A percentile compares a stretch with the other conserved stretches of the same genome.
Evolutionary conservation across 2,113 vertebrate species (phyloP).

Genomic region (Triplophysa siluroides): DNA sequence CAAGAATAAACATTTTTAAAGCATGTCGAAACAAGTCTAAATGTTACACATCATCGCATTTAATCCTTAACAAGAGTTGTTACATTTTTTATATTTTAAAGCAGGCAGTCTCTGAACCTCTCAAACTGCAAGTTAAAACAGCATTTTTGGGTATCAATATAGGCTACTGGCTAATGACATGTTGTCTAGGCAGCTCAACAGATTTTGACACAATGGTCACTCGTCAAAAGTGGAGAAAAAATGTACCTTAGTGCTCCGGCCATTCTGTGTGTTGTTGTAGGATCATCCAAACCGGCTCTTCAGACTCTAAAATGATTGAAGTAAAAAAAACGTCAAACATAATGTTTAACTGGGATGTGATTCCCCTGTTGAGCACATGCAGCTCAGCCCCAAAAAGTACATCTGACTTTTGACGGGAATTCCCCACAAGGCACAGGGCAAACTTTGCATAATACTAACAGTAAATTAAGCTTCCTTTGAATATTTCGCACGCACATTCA

Average conservation of each 20-base stretch:
- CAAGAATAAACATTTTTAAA: background rate
- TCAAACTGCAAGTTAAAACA: background rate
- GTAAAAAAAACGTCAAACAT: conserved; percentile 22
- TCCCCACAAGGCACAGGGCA: conserved; percentile 29
- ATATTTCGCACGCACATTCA: background rate
- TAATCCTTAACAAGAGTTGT: background rate
- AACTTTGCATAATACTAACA: background rate
- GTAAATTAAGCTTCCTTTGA: background rate
- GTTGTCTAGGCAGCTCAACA: background rate
- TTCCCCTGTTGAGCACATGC: conserved; percentile 43
- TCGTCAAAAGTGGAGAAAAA: background rate
- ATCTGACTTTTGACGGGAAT: conserved; percentile 50
- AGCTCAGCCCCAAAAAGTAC: conserved; percentile 48
- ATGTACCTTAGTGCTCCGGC: conserved; percentile 71
- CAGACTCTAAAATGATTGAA: conserved; percentile 42
- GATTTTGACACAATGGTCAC: background rate
- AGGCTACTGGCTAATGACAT: background rate
- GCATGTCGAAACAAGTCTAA: background rate
- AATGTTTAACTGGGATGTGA: conserved; percentile 54
- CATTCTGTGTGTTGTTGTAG: conserved; percentile 57
- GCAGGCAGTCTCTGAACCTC: background rate
- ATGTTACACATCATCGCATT: background rate
- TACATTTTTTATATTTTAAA: background rate
- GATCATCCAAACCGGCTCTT: conserved; percentile 29
- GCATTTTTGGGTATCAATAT: background rate